Evolutionary conservation across 2,888 invertebrate species (phyloP), one percentile per base, ranked within the genome.

Genomic region (Plagiodera versicolora): DNA sequence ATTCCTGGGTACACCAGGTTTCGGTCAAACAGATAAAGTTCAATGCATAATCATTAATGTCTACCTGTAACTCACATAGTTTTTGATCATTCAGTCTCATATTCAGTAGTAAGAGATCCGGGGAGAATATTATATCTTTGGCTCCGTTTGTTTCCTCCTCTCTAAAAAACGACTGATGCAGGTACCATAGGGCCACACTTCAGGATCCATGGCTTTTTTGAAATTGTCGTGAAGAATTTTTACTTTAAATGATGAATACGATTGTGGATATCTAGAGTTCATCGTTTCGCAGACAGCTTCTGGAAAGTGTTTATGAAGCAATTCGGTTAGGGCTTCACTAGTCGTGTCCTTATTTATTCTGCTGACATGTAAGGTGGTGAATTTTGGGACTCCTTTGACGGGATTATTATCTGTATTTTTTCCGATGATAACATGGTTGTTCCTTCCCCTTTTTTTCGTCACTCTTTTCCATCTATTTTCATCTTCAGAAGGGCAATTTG

Each of bases 221-320:
- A n/a, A 53, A 44, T 53, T 44, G 14, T 53, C 44, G 1, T 54
- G n/a, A 14, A 8, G 14, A 45, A 54, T 45, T 16, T 45, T 44
- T 16, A 54, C 45, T 44, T 45, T 45, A 18, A 54, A 45, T 54
- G 54, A 45, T 54, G 54, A 28, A 45, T 54, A 45, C 14, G 49
- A 49, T 24, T 28, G 6, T 49, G 49, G 49, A 49, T 49, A 49
- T 28, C 49, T 49, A n/a, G 30, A 49, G 49, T 24, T 49, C 49
- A 49, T 49, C n/a, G 28, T 19, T 16, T 49, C 20, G 16, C 49
- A 49, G 28, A 24, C n/a, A 11, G 32, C 32, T 32, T 32, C 32
- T 11, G 32, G 32, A 32, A 32, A 32, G 11, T 32, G 32, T 11
- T 32, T 32, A 11, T 32, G 32, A 9, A 32, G 32, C 10, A 32